These are phyloP conservation scores for Oreonectes daqikongensis DNA, from an alignment of 2,797 vertebrate genomes.

Conservation along the genomic window DNA sequence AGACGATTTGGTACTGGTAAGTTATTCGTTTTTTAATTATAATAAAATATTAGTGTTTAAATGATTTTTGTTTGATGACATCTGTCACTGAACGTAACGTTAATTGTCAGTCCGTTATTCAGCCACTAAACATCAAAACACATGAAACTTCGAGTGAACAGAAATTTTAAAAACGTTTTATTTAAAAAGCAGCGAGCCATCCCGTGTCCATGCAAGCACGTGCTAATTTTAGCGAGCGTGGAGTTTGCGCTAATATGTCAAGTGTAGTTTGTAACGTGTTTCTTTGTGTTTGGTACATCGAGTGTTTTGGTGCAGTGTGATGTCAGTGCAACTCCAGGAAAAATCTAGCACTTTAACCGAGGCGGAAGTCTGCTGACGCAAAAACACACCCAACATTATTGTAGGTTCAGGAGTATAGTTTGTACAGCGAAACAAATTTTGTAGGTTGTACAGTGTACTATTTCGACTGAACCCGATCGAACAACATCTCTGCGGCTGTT, in stretches of 20 bases:
- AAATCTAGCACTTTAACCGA: background rate
- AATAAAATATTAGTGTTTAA: background rate
- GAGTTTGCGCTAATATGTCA: background rate
- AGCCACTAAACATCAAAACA: background rate
- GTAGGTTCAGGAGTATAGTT: background rate
- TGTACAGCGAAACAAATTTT: background rate
- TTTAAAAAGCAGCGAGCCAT: background rate
- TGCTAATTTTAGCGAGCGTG: background rate
- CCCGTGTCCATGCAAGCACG: background rate
- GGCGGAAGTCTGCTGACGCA: constrained; percentile 12
- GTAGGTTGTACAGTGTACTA: background rate
- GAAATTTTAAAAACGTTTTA: too few species aligned
- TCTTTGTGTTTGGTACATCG: background rate
- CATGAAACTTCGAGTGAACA: background rate
- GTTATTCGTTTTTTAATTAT: background rate
- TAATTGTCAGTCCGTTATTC: background rate
- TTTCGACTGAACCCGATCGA: background rate
- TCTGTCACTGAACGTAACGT: background rate
- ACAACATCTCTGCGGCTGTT: background rate
- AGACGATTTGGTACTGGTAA: constrained; percentile 17
- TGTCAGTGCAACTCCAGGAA: constrained; percentile 14
- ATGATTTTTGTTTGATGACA: background rate
- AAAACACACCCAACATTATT: background rate
- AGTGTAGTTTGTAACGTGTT: background rate
- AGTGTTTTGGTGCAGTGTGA: constrained; percentile 31